Conservation (phyloP, 2,888 invertebrate species). For the Acanthosepion lycidas region DNA sequence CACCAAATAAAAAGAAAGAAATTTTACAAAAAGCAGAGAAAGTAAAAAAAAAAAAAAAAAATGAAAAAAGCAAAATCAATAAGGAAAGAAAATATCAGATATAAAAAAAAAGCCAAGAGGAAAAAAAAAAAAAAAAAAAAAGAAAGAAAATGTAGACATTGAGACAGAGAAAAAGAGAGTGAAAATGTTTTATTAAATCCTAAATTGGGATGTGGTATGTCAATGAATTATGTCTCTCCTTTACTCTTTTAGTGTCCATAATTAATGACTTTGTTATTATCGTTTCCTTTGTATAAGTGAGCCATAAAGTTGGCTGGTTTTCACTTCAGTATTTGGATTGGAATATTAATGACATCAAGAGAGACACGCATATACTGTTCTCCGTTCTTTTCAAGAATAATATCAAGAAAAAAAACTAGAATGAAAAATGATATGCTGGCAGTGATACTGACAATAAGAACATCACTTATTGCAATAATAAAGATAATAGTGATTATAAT, state of each 20-base stretch:
- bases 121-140: no score
- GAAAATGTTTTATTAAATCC: not conserved
- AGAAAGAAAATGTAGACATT: no score
- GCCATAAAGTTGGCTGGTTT: not conserved
- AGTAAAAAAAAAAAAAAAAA: no score
- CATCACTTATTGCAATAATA: constrained; percentile 33
- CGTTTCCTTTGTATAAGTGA: not conserved
- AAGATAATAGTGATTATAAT: not conserved
- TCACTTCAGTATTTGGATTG: not conserved
- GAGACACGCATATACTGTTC: not conserved
- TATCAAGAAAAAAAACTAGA: not conserved
- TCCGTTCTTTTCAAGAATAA: not conserved
- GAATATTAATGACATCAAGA: not conserved
- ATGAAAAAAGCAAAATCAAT: no score
- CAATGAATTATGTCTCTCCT: not conserved
- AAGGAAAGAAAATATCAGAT: no score
- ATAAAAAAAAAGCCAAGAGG: no score
- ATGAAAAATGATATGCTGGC: not conserved
- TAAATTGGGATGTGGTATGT: not conserved
- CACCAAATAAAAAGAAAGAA: no score
- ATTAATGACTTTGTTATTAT: constrained; percentile 16
- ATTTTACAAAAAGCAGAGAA: no score
- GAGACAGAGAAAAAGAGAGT: not conserved
- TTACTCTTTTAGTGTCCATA: not conserved
- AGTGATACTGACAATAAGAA: not conserved